Percentiles rank a stretch among this genome's conserved stretches.
These are phyloP conservation scores for Scomber japonicus DNA, from an alignment of 2,113 vertebrate species.

Conservation along the genomic window DNA sequence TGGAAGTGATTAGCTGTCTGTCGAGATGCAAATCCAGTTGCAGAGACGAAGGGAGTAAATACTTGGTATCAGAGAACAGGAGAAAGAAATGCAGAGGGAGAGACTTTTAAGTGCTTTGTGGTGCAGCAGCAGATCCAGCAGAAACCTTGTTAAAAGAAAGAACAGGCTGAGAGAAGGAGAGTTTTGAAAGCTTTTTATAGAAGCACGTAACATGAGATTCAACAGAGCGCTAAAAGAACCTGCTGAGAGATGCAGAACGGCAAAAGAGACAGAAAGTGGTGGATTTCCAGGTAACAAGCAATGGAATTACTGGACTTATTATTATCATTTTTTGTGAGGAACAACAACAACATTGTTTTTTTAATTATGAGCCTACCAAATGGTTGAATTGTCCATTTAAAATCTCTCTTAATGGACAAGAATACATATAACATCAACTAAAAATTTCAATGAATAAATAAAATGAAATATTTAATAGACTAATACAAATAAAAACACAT, in stretches of 20 bases:
- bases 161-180: background rate
- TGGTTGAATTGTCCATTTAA: too few species aligned
- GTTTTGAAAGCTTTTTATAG: slow-evolving; percentile 23
- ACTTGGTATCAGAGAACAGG: background rate
- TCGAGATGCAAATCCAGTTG: slow-evolving; percentile 30
- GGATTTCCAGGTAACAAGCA: background rate
- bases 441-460: too few species aligned
- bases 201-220: slow-evolving; percentile 17
- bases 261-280: background rate
- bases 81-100: background rate
- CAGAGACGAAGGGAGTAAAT: slow-evolving; percentile 13
- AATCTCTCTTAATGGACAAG: too few species aligned
- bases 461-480: too few species aligned
- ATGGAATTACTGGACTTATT: background rate
- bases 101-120: slow-evolving; percentile 12
- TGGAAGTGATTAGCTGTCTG: slow-evolving; percentile 22
- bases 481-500: too few species aligned
- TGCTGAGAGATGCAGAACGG: background rate
- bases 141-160: background rate
- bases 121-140: background rate
- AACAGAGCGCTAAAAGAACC: slow-evolving; percentile 11
- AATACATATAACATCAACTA: too few species aligned
- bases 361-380: too few species aligned
- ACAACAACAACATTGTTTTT: background rate
- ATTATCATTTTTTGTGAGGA: background rate